Percentiles rank a stretch among this genome's conserved stretches.
phyloP scores from a whole-genome alignment of 2,113 vertebrate genomes.

The Hyperopisus bebe region DNA sequence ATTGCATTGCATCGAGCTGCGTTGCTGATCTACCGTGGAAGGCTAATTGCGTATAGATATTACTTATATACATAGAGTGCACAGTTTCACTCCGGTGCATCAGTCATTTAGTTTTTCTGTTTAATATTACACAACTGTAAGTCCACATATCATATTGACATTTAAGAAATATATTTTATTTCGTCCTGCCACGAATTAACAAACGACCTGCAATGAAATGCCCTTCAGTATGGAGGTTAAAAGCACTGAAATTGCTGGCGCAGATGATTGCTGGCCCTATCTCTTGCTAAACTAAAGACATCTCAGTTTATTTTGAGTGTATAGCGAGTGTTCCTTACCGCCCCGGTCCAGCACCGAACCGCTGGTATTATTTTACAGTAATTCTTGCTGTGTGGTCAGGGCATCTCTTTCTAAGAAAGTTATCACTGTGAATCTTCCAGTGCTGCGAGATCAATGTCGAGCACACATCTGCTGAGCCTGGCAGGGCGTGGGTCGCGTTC shows the following conservation, averaged over 20 bases:
- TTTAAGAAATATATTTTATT: not conserved
- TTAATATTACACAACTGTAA: slow-evolving; percentile 3
- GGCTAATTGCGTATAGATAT: slow-evolving; percentile 30
- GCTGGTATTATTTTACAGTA: not conserved
- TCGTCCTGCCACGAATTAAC: not conserved
- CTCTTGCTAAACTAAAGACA: not conserved
- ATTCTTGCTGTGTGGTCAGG: not conserved
- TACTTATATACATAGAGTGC: slow-evolving; percentile 27
- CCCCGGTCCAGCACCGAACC: not conserved
- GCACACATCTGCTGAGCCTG: slow-evolving; percentile 29
- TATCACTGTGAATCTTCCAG: not conserved
- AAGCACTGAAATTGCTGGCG: not conserved
- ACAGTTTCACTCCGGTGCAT: slow-evolving; percentile 38
- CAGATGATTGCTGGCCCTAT: not conserved
- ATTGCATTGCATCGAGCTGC: slow-evolving; percentile 40
- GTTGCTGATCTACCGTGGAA: slow-evolving; percentile 32
- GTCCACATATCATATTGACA: not conserved
- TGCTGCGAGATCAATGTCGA: not conserved
- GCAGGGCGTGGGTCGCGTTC: slow-evolving; percentile 41
- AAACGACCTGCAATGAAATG: not conserved
- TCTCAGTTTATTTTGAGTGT: not conserved
- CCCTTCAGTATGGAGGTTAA: not conserved
- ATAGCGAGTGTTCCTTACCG: not conserved
- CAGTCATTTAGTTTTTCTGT: slow-evolving; percentile 30
- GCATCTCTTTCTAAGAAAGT: not conserved